Conservation (phyloP, 2,888 invertebrate species). For the Oegoconia quadripuncta region DNA sequence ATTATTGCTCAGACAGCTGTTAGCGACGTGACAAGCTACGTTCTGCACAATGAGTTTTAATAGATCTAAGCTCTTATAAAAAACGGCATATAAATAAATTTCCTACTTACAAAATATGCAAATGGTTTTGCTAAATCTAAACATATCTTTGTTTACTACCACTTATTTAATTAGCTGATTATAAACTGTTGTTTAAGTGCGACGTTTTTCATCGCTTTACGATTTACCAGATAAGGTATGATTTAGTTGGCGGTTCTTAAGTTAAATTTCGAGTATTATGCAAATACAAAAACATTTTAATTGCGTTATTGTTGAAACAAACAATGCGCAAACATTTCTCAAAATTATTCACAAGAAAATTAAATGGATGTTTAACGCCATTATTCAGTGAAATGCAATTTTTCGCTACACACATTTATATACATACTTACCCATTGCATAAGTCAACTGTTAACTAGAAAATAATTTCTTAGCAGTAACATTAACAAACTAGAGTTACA, state of each 20-base stretch:
- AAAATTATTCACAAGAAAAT: conserved; percentile 16
- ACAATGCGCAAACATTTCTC: conserved; percentile 14
- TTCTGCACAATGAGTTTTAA: not conserved
- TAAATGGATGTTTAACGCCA: conserved; percentile 17
- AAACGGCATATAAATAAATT: too few species aligned
- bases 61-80: not conserved
- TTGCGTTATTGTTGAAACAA: conserved; percentile 14
- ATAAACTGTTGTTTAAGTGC: not conserved
- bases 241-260: conserved; percentile 8
- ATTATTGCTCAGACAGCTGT: conserved; percentile 2
- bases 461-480: conserved; percentile 9
- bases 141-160: too few species aligned
- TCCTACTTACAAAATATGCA: too few species aligned
- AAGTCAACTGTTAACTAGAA: conserved; percentile 1
- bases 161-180: not conserved
- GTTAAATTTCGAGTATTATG: conserved; percentile 11
- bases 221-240: not conserved
- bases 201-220: not conserved
- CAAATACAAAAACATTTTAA: conserved; percentile 13
- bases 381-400: conserved; percentile 16
- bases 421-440: too few species aligned
- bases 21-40: not conserved
- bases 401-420: conserved; percentile 12
- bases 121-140: too few species aligned
- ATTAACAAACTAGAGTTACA: conserved; percentile 5